A percentile compares a stretch with the other conserved stretches of the same genome.
phyloP scores from a whole-genome alignment of 1,140 invertebrate species.

The Hyphantria cunea region DNA sequence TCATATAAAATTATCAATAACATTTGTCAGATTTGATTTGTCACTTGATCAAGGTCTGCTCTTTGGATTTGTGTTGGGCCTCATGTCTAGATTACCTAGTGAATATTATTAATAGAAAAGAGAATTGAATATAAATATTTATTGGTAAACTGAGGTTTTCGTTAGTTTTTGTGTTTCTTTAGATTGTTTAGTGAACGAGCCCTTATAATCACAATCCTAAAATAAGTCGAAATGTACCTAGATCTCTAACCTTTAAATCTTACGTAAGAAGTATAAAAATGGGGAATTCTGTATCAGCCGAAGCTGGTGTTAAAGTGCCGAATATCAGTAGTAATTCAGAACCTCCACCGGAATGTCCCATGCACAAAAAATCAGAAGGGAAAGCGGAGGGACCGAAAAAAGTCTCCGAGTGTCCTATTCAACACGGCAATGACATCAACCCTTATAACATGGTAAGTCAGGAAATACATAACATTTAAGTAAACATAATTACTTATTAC shows the following conservation, averaged over 20 bases:
- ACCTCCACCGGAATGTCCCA: constrained; percentile 88
- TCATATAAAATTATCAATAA: too few species aligned
- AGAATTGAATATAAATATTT: too few species aligned
- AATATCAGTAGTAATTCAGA: constrained; percentile 57
- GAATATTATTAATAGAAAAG: too few species aligned
- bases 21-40: too few species aligned
- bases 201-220: not conserved
- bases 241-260: constrained; percentile 46
- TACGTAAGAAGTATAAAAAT: constrained; percentile 79
- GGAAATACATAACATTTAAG: not conserved
- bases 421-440: constrained; percentile 86
- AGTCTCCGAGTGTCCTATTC: constrained; percentile 85
- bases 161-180: too few species aligned
- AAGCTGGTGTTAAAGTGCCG: constrained; percentile 68
- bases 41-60: too few species aligned
- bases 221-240: not conserved
- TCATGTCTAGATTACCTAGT: too few species aligned
- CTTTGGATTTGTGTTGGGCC: too few species aligned
- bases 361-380: constrained; percentile 83
- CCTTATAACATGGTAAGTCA: constrained; percentile 89
- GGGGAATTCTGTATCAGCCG: constrained; percentile 85
- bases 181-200: too few species aligned
- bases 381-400: constrained; percentile 46
- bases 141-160: too few species aligned
- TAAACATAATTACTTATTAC: too few species aligned